Evolutionary conservation across 2,888 invertebrate species (phyloP).

Genomic region (Sericinus montela): DNA sequence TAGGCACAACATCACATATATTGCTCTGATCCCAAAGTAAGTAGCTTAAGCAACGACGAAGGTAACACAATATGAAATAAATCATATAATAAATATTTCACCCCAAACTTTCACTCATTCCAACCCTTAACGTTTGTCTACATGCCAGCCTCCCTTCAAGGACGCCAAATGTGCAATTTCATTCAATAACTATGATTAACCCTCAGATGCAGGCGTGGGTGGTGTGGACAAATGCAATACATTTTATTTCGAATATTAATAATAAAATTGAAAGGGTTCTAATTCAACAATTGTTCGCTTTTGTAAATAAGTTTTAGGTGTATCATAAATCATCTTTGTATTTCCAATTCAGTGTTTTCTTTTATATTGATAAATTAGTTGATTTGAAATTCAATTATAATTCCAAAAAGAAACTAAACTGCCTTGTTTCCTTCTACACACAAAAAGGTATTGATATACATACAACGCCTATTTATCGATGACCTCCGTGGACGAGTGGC

Average conservation of each 20-base stretch:
- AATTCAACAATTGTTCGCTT: slow-evolving; percentile 43
- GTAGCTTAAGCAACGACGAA: no score
- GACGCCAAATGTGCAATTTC: slow-evolving; percentile 47
- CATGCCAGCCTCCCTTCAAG: slow-evolving; percentile 42
- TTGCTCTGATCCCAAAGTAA: no score
- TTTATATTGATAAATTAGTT: not conserved
- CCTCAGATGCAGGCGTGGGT: slow-evolving; percentile 27
- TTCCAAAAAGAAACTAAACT: no score
- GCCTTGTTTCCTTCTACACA: no score
- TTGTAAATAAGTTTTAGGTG: slow-evolving; percentile 27
- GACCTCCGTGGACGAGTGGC: no score
- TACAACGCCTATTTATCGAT: no score
- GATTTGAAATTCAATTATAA: no score
- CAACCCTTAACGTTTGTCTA: slow-evolving; percentile 41
- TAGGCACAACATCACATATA: no score
- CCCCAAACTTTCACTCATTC: slow-evolving; percentile 35
- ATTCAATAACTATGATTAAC: slow-evolving; percentile 25
- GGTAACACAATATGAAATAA: no score
- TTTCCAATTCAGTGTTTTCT: not conserved
- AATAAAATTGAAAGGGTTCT: slow-evolving; percentile 36
- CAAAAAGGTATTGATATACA: no score
- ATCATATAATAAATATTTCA: no score
- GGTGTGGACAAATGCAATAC: slow-evolving; percentile 35
- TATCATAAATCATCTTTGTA: not conserved
- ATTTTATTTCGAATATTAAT: slow-evolving; percentile 17